Base-by-base conservation (phyloP, 2,888 invertebrate genomes). In the Apamea anceps region DNA sequence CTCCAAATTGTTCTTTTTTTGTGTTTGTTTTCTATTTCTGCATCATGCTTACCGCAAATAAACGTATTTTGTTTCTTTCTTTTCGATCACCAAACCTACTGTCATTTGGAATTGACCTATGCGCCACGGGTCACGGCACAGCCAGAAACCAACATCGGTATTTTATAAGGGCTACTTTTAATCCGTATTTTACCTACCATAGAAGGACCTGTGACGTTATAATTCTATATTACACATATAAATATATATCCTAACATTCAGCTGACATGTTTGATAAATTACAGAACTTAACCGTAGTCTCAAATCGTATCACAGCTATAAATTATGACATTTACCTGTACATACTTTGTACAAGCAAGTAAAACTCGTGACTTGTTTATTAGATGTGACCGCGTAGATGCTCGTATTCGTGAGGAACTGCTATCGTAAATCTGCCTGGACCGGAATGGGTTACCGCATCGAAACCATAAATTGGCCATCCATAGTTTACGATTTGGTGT, bases 391-490 rank as follows among this genome's bases (percentile, higher is more conserved):
- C 92, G 92, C 90, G 92, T 90, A 91, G 93, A 94, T 93, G 93
- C 93, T 94, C 93, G 94, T 93, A 93, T 93, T 94, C 93, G 95
- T 94, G 94, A 94, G 93, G 92, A 92, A 93, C 92, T 91, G 92
- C 91, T 93, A 92, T 95, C 94, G 95, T 96, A 96, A 96, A 96
- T 96, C 96, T 96, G 94, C 94, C 92, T 91, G 90, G 90, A 92
- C 92, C 93, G 94, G 93, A 95, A 95, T 94, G 93, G 95, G 95
- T 94, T 94, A 95, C 94, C 93, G 93, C 94, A 93, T 94, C 93
- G 94, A 90, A 92, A 90, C 95, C 93, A 96, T 96, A 96, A 96
- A 96, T 96, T 95, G 95, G 92, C 95, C 93, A 94, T 96, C 94
- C 94, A 95, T 94, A 94, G 93, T 96, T 96, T 96, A 96, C 95